Conservation (phyloP, 2,888 invertebrate genomes). For the Trachelus stipa region DNA sequence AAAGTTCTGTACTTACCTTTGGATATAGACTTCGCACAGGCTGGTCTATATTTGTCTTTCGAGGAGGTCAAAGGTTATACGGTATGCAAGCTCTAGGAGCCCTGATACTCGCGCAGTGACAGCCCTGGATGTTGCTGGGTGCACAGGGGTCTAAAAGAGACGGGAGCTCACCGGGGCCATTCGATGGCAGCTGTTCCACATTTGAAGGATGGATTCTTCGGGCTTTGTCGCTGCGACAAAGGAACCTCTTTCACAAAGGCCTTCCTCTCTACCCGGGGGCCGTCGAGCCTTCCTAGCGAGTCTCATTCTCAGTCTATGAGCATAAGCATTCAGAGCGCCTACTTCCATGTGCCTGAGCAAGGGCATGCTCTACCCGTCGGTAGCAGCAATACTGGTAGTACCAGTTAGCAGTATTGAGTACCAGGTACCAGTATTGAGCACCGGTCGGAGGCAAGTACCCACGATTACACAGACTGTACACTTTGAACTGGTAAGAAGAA, state of each 20-base stretch:
- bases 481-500: neutral
- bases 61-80: neutral
- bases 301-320: slow-evolving; percentile 20
- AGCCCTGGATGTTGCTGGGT: neutral
- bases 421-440: neutral
- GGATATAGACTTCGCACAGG: neutral
- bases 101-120: neutral
- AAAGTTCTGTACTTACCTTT: neutral
- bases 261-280: neutral
- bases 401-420: neutral
- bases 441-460: neutral
- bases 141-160: slow-evolving; percentile 29
- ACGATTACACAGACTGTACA: neutral
- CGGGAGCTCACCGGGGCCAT: slow-evolving; percentile 44
- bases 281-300: slow-evolving; percentile 17
- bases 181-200: slow-evolving; percentile 66
- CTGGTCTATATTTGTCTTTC: neutral
- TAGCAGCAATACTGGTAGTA: neutral
- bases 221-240: slow-evolving; percentile 61
- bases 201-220: slow-evolving; percentile 66
- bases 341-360: neutral
- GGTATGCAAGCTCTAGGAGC: neutral
- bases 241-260: slow-evolving; percentile 39
- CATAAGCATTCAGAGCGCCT: slow-evolving; percentile 39
- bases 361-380: neutral